Evolutionary conservation across 2,797 vertebrate species (phyloP).

Genomic region (Enteromius thamalakanensis): DNA sequence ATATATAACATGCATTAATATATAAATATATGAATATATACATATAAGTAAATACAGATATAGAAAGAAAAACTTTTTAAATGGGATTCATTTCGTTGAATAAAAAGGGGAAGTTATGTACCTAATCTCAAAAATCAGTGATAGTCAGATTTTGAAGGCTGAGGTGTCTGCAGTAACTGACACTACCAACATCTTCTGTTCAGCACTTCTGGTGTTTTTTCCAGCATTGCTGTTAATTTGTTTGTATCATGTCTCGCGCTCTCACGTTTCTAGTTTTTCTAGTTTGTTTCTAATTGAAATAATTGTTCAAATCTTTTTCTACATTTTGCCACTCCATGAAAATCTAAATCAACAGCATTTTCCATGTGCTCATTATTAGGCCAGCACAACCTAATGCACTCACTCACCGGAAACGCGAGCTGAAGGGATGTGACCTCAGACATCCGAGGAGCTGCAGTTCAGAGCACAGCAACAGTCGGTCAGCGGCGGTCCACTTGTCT

Average conservation of each 20-base stretch:
- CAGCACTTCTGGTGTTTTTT: too few species aligned
- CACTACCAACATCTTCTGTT: too few species aligned
- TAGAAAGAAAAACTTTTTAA: too few species aligned
- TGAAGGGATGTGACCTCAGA: not conserved
- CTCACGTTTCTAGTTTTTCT: too few species aligned
- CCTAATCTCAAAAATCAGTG: too few species aligned
- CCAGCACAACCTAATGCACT: not conserved
- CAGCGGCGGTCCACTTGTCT: conserved; percentile 24
- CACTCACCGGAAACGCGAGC: not conserved
- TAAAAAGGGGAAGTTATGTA: too few species aligned
- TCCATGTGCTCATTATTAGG: not conserved
- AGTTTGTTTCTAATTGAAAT: not conserved
- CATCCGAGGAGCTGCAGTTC: not conserved
- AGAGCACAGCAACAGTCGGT: conserved; percentile 50
- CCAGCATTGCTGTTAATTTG: not conserved
- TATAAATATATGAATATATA: too few species aligned
- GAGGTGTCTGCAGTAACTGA: too few species aligned
- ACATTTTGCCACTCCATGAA: not conserved
- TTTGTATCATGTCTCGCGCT: not conserved
- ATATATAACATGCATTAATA: too few species aligned
- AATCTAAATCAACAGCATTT: not conserved
- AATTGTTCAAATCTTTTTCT: not conserved
- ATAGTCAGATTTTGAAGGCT: too few species aligned
- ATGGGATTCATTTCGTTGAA: too few species aligned
- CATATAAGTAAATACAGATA: too few species aligned